Percentiles rank a stretch among this genome's conserved stretches.
Evolutionary conservation across 2,888 invertebrate genomes (phyloP).

Genomic region (Lycaena phlaeas): DNA sequence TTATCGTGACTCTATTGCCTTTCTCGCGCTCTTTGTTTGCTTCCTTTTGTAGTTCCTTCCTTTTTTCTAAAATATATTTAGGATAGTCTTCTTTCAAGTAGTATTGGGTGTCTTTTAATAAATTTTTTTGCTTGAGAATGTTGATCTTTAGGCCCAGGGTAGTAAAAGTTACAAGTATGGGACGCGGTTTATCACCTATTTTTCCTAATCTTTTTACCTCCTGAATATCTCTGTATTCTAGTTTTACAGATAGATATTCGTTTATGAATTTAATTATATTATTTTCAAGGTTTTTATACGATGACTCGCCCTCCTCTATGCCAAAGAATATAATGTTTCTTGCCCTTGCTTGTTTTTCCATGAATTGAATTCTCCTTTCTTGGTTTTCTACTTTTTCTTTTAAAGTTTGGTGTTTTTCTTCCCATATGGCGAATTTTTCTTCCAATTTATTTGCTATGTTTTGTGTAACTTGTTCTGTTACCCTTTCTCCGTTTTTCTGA

Average conservation of each 20-base stretch:
- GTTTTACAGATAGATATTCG: conserved; percentile 5
- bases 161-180: conserved; percentile 12
- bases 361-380: conserved; percentile 10
- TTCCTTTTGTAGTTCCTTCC: conserved; percentile 15
- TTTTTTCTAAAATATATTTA: conserved; percentile 13
- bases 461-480: neutral
- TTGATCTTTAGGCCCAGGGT: conserved; percentile 16
- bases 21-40: conserved; percentile 13
- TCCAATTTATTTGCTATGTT: neutral
- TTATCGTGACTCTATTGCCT: conserved; percentile 15
- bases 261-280: conserved; percentile 8
- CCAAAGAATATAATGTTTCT: conserved; percentile 14
- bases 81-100: conserved; percentile 19
- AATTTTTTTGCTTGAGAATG: conserved; percentile 12
- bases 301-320: conserved; percentile 9
- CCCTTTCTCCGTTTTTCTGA: neutral
- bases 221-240: conserved; percentile 14
- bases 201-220: conserved; percentile 17
- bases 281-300: conserved; percentile 10
- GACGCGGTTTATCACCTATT: conserved; percentile 11
- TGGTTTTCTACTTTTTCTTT: conserved; percentile 13
- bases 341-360: conserved; percentile 12
- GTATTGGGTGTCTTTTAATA: conserved; percentile 13
- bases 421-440: conserved; percentile 8
- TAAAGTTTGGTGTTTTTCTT: conserved; percentile 12